Evolutionary conservation across 2,797 vertebrate species (phyloP), one percentile per base, ranked within the genome.

Genomic region (Phoebastria nigripes): DNA sequence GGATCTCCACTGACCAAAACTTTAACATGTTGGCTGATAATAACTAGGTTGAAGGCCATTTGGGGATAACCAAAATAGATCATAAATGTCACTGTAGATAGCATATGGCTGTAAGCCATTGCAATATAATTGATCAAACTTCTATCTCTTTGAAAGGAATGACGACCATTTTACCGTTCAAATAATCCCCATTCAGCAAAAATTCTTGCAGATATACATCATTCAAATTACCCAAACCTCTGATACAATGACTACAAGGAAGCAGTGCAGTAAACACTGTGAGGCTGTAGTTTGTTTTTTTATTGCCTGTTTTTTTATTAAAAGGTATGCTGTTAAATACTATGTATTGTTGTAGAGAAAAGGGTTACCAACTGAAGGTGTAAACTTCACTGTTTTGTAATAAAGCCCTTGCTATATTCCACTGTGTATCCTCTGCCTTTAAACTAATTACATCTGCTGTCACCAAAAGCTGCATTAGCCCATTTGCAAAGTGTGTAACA

Each of bases 61-160:
- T 92, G 81, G 92, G 92, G 93, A 96, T 95, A 95, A 82, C 55
- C 72, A 80, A 94, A 89, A 95, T 96, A 92, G 86, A 96, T 96
- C 87, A 93, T 66, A 90, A 94, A 58, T 85, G 92, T 93, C 95
- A 92, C 52, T 54, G 44, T 20, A 93, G 87, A 90, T 89, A 96
- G 54, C 31, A 87, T 44, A 44, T 87, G 92, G 93, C 83, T 89
- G 41, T 63, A 94, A 92, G 88, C 78, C 88, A 85, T 31, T 78
- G 81, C n/a, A 78, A 80, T 63, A 62, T 37, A 92, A 89, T 93
- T 92, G 93, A 95, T 93, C 74, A 91, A 92, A 80, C 49, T 87
- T 89, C 92, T 93, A 87, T 93, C 86, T 90, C 6, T 77, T 89
- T 80, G 63, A 65, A 90, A 95, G 21, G 67, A 91, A 89, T 71